A percentile compares a stretch with the other conserved stretches of the same genome.
These are phyloP conservation scores for Girardinichthys multiradiatus DNA, from an alignment of 2,113 vertebrate genomes.

Conservation along the genomic window DNA sequence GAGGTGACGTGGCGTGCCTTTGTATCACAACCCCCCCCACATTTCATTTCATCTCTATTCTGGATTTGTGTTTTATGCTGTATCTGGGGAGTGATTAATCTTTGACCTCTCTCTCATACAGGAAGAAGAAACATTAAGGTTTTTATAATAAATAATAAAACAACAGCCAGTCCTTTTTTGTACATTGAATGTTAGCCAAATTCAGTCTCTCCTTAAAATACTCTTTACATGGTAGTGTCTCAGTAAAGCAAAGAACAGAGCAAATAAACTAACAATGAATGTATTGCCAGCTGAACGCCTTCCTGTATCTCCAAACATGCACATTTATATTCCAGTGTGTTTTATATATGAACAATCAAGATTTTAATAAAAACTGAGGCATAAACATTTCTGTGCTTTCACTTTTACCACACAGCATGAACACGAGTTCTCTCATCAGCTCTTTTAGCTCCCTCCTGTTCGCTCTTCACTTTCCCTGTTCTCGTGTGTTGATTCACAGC, in stretches of 20 bases:
- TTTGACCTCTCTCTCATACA: slow-evolving; percentile 13
- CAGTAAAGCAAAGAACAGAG: too few relatives aligned
- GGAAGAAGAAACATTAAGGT: not conserved
- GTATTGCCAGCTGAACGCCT: not conserved
- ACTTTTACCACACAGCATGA: slow-evolving; percentile 5
- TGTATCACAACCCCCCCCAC: not conserved
- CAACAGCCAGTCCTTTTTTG: too few relatives aligned
- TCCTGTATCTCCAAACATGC: not conserved
- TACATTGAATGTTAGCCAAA: not conserved
- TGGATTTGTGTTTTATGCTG: slow-evolving; percentile 28
- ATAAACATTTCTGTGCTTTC: not conserved
- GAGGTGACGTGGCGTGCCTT: slow-evolving; percentile 2
- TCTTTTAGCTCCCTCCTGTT: not conserved
- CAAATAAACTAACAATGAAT: too few relatives aligned
- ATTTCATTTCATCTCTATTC: not conserved
- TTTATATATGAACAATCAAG: not conserved
- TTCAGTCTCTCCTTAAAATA: not conserved
- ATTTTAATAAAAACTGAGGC: not conserved
- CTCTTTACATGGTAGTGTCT: too few relatives aligned
- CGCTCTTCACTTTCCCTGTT: not conserved
- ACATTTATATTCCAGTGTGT: not conserved
- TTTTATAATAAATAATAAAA: too few relatives aligned
- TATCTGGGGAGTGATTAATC: slow-evolving; percentile 9
- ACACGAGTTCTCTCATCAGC: not conserved
- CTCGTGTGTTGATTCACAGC: not conserved